Percentiles rank a stretch among this genome's conserved stretches.
phyloP scores from a whole-genome alignment of 2,113 vertebrate genomes.

The Labeo catla region DNA sequence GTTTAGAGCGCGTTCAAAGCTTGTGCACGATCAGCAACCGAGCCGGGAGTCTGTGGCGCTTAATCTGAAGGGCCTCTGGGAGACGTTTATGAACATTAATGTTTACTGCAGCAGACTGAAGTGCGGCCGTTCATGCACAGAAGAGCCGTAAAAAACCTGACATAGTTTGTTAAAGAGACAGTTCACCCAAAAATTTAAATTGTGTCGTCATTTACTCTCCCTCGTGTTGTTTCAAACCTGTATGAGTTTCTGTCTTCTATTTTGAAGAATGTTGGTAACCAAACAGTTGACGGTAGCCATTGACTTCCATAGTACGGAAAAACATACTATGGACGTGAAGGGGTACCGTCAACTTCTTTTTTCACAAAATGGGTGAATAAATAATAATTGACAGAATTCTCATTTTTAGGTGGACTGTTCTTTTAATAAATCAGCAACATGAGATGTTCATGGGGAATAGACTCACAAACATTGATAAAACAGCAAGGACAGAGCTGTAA shows the following conservation, averaged over 20 bases:
- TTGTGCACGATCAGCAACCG: slow-evolving; percentile 30
- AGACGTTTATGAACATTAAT: slow-evolving; percentile 18
- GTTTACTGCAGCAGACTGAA: slow-evolving; percentile 17
- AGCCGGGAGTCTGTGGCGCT: slow-evolving; percentile 1
- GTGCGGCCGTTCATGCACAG: not conserved
- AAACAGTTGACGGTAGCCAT: not conserved
- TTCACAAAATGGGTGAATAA: not conserved
- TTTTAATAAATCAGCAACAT: not conserved
- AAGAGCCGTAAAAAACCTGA: slow-evolving; percentile 1
- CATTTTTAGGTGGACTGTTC: not conserved
- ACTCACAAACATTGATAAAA: not conserved
- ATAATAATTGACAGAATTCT: not conserved
- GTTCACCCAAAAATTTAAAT: not conserved
- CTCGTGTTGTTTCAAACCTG: not conserved
- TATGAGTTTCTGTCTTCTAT: too few species aligned
- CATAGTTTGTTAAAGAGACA: not conserved
- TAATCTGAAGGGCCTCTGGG: slow-evolving; percentile 36
- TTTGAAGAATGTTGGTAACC: too few species aligned
- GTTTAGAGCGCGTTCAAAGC: slow-evolving; percentile 32
- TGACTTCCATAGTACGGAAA: not conserved
- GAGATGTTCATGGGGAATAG: not conserved
- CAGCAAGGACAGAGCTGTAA: not conserved
- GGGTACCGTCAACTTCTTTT: not conserved
- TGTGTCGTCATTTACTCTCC: not conserved
- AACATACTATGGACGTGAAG: not conserved